Percentiles rank a stretch among this genome's conserved stretches.
These are phyloP conservation scores for Leptodactylus fallax DNA, from an alignment of 2,797 vertebrate genomes.

Conservation along the genomic window DNA sequence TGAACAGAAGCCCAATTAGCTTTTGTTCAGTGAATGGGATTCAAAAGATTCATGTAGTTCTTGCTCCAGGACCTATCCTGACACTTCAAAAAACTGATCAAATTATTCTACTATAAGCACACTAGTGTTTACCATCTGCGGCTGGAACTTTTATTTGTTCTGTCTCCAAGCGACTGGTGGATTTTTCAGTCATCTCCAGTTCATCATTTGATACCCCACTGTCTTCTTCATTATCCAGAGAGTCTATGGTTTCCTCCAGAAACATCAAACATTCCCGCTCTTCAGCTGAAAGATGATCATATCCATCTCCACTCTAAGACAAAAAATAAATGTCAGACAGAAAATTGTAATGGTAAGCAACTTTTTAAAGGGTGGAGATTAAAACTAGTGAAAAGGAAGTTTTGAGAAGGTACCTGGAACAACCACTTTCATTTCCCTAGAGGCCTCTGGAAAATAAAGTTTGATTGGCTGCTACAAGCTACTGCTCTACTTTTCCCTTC, in stretches of 20 bases:
- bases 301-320: slow-evolving; percentile 85
- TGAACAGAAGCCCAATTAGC: no score
- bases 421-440: no score
- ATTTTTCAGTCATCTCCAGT: slow-evolving; percentile 66
- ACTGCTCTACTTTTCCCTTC: no score
- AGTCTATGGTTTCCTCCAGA: slow-evolving; percentile 93
- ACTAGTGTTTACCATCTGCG: slow-evolving; percentile 7
- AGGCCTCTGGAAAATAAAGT: no score
- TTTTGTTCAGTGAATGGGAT: no score
- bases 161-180: slow-evolving; percentile 31
- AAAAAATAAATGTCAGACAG: neutral
- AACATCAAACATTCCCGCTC: slow-evolving; percentile 93
- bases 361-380: no score
- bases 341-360: no score
- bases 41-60: no score
- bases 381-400: neutral
- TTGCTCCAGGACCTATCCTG: no score
- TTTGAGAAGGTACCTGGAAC: neutral
- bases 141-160: slow-evolving; percentile 66
- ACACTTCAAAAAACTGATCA: no score
- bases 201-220: slow-evolving; percentile 83
- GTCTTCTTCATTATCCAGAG: slow-evolving; percentile 86
- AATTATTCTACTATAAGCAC: no score
- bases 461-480: no score
- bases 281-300: slow-evolving; percentile 89